Percentiles rank a stretch among this genome's conserved stretches.
These are phyloP conservation scores for Trichosurus vulpecula DNA, from an alignment of 2,797 vertebrate genomes.

Conservation along the genomic window DNA sequence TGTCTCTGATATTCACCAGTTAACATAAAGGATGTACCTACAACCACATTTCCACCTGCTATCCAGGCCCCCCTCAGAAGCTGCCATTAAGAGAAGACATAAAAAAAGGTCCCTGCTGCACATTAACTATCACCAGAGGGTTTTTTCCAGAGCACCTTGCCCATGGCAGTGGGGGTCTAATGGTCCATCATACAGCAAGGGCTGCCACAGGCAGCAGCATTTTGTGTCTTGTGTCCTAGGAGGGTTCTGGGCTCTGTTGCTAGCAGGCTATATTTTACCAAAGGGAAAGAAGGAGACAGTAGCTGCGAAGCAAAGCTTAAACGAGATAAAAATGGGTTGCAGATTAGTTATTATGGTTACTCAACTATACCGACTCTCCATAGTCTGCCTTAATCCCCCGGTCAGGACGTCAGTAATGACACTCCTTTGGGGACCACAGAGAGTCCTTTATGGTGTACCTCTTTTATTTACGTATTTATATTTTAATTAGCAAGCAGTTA, in stretches of 20 bases:
- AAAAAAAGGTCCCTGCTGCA: background rate
- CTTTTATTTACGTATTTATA: background rate
- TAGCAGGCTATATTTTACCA: conserved; percentile 5
- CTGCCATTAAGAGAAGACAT: background rate
- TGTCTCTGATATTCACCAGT: background rate
- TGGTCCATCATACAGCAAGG: background rate
- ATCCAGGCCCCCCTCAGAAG: background rate
- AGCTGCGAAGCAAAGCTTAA: background rate
- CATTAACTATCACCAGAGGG: background rate
- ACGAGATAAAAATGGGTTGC: background rate
- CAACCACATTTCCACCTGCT: background rate
- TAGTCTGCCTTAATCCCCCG: background rate
- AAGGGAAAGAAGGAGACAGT: background rate
- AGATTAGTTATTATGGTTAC: background rate
- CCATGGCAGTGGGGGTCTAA: background rate
- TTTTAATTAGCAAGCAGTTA: background rate
- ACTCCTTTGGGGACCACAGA: background rate
- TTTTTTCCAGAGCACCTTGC: background rate
- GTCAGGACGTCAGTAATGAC: background rate
- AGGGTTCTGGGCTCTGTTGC: background rate
- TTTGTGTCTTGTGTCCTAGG: background rate
- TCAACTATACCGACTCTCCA: background rate
- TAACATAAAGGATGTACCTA: background rate
- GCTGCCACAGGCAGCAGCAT: background rate
- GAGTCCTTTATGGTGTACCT: background rate